Base-by-base conservation (phyloP, 2,888 invertebrate species). In the Palloptera scutellata region DNA sequence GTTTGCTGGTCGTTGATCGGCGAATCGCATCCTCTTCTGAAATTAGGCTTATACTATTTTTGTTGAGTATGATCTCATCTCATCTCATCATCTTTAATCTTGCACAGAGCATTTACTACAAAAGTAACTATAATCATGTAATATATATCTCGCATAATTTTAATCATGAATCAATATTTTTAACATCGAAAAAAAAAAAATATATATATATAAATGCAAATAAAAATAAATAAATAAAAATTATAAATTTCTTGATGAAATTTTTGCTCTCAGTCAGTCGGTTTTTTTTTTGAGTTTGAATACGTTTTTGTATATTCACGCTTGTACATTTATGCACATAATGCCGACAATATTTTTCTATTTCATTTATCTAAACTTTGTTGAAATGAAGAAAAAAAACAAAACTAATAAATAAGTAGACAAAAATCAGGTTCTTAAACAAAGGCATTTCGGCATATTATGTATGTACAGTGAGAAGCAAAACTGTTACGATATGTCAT, bases 51-150 rank as follows among this genome's bases (percentile, higher is more conserved):
- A 48, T 48, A 73, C 72, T 77, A 78, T 76, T 76, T 79, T 68
- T 72, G 74, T 73, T 75, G 73, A 69, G 73, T 74, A 75, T 78
- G 78, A 78, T 78, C 78, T 78, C 79, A 78, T 79, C 78, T 78
- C 79, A 78, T 79, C 77, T 72, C 66, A 70, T 72, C 70, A 13
- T 48, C n/a, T 15, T 48, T 15, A 48, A 48, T 48, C 48, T 48
- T 48, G 48, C 48, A 48, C 48, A 48, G n/a, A 48, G 48, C 48
- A 15, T 48, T 30, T 48, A 48, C 48, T 48, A 48, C 48, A 48
- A 15, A 48, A 30, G 6, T 30, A 30, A 30, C 2, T 48, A n/a
- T 48, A 48, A 48, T 48, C 48, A 8, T 48, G 48, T 53, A 53
- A 53, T 11, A 53, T 8, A n/a, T 19, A 53, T 15, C 12, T 53